Evolutionary conservation across 2,888 invertebrate species (phyloP).

Genomic region (Phaedon cochleariae): DNA sequence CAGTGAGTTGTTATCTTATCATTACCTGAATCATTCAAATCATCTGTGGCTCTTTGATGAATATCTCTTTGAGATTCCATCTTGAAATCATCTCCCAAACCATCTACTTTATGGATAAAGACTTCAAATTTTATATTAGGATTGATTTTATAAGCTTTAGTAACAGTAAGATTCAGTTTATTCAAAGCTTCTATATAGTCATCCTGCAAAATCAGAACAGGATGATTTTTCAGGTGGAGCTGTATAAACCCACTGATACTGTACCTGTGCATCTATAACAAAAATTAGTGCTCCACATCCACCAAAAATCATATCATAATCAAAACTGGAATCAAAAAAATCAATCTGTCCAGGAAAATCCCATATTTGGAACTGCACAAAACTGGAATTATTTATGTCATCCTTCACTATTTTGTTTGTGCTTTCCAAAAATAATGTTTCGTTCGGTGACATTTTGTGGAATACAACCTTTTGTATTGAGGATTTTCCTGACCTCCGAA

Average conservation of each 20-base stretch:
- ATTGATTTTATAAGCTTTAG: slow-evolving; percentile 95
- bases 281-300: slow-evolving; percentile 98
- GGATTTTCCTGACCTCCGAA: slow-evolving; percentile 96
- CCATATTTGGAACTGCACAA: slow-evolving; percentile 99
- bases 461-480: slow-evolving; percentile 99
- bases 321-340: slow-evolving; percentile 95
- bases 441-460: slow-evolving; percentile 99
- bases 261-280: slow-evolving; percentile 95
- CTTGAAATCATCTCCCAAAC: slow-evolving; percentile 97
- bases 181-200: slow-evolving; percentile 96
- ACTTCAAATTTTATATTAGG: slow-evolving; percentile 97
- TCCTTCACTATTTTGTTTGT: slow-evolving; percentile 99
- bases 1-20: too few relatives aligned
- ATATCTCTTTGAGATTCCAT: slow-evolving; percentile 99
- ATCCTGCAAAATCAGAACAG: slow-evolving; percentile 70
- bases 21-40: slow-evolving; percentile 84
- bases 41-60: slow-evolving; percentile 95
- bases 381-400: slow-evolving; percentile 95
- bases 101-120: slow-evolving; percentile 99
- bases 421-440: slow-evolving; percentile 97
- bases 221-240: neutral
- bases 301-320: slow-evolving; percentile 95
- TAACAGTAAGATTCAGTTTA: slow-evolving; percentile 91
- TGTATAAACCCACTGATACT: neutral
- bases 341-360: slow-evolving; percentile 99